Evolutionary conservation across 2,113 vertebrate species (phyloP), one percentile per base, ranked within the genome.

Genomic region (Arothron firmamentum): DNA sequence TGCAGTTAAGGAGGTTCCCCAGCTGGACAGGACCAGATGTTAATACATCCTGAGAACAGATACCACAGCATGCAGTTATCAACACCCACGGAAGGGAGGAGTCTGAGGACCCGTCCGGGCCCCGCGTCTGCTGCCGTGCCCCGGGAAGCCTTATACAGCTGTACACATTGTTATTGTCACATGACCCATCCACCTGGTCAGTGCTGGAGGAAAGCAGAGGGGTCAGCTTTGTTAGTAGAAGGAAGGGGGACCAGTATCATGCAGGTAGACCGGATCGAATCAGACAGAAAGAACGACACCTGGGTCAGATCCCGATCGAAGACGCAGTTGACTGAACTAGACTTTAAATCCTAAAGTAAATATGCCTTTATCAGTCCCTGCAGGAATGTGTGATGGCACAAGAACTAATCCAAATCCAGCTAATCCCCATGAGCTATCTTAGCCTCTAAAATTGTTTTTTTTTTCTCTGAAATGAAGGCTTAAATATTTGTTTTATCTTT

Each of bases 11-110:
- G 64, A 83, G 68, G 56, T 75, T 53, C 68, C n/a, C 49, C 50
- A 9, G 48, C 49, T 17, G 38, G 21, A 69, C 52, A 66, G 63
- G 34, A 28, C 17, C 60, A 68, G 62, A 17, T 61, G 79, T 84
- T 84, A 79, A 84, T 72, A 56, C 3, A 75, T 65, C 66, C 77
- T 47, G 15, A 56, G 65, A 85, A 82, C 52, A 74, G 64, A 79
- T 70, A 74, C 79, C 73, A 81, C 73, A 46, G 56, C 77, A 80
- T 88, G 88, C 87, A 71, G 81, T 88, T 89, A 88, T 84, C 71
- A 67, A 62, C 58, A 67, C 74, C 47, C 79, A 72, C 65, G 48
- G 54, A 56, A 53, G 74, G 43, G 61, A 70, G 41, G 62, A 67
- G 74, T 60, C 65, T 23, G 4, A 60, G 12, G 55, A 68, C 61